Conservation (phyloP, 2,797 vertebrate genomes). For the Crocidura indochinensis region DNA sequence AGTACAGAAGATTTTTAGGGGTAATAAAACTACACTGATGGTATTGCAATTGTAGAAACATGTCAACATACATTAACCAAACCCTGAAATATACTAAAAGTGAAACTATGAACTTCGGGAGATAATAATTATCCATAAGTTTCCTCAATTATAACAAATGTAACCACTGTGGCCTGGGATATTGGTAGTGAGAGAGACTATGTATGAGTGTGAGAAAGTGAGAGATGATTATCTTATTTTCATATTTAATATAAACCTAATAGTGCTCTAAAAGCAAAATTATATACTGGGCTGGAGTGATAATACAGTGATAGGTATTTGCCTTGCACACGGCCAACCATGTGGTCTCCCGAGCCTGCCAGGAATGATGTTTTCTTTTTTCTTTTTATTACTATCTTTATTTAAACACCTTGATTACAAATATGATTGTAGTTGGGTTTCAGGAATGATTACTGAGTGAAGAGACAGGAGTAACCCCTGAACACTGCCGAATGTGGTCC, state of each 20-base stretch:
- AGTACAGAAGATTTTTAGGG: neutral
- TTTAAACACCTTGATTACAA: no score
- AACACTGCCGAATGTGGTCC: no score
- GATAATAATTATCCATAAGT: neutral
- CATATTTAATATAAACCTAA: slow-evolving; percentile 28
- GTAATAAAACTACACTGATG: slow-evolving; percentile 1
- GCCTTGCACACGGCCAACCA: no score
- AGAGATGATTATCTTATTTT: neutral
- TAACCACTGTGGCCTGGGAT: neutral
- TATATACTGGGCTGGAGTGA: no score
- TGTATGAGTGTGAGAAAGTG: neutral
- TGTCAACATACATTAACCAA: slow-evolving; percentile 21
- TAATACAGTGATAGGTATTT: no score
- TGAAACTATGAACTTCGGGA: slow-evolving; percentile 26
- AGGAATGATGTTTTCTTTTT: no score
- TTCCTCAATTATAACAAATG: neutral
- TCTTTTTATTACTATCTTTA: no score
- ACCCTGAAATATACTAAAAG: neutral
- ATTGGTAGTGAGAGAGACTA: neutral
- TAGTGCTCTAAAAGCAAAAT: neutral
- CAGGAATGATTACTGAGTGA: no score
- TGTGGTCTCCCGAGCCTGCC: no score
- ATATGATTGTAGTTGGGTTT: no score
- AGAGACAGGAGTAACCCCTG: no score
- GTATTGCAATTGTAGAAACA: neutral